Evolutionary conservation across 2,888 invertebrate species (phyloP), one percentile per base, ranked within the genome.

Genomic region (Resseliella maxima): DNA sequence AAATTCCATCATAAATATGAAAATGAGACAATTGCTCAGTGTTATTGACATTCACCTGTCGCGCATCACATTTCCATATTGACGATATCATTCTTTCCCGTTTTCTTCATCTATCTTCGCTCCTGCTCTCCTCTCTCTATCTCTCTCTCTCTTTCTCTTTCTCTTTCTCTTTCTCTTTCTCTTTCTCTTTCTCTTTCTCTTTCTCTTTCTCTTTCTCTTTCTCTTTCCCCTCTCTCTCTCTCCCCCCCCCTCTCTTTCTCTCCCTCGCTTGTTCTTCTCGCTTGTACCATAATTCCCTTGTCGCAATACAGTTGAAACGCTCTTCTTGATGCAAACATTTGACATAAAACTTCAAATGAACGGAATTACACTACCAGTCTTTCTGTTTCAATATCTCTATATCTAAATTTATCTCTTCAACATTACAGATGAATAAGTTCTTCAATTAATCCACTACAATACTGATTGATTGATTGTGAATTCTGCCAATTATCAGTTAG

Each of bases 391-490:
- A 41, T 41, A 41, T 10, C 59, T 24, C 24, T 59, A 24, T 59
- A 24, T 24, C 24, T 59, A 3, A 50, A 15, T 50, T 10, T 59
- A n/a, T 15, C 24, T n/a, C 24, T 24, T 3, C n/a, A 72, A 72
- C 18, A 15, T 72, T 72, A 15, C 72, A 72, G 35, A 72, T 72
- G 59, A 59, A 72, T 31, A 72, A 72, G 35, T 31, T 72, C 12
- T 31, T 12, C 12, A 72, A 72, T 31, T 72, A 72, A 72, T 31
- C 72, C 31, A 15, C 72, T 31, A 15, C 31, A 72, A 72, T 5
- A 72, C 72, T 27, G 35, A 31, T 72, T 72, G 72, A 72, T 72
- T 72, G 72, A n/a, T n/a, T n/a, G n/a, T n/a, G 35, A 15, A 31
- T 31, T 72, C 31, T 31, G 15, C 72, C 46, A 18, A 12, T 31